These are phyloP conservation scores for Drosophila longiperda DNA, from an alignment of 2,888 invertebrate genomes.

Conservation along the genomic window DNA sequence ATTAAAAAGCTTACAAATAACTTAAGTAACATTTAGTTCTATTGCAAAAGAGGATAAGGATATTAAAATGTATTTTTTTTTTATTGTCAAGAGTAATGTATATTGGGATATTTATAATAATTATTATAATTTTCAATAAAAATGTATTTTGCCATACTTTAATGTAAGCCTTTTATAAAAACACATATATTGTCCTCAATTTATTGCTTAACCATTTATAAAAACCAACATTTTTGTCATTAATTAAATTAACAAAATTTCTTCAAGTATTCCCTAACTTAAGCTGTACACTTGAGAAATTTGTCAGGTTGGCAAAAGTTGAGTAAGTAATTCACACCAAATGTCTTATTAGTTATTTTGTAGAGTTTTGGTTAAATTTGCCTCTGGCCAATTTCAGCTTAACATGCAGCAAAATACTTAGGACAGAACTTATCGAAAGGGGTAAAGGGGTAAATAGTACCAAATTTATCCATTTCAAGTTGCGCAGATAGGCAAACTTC, in stretches of 20 bases:
- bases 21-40: not conserved
- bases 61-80: too few relatives aligned
- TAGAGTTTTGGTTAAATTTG: slow-evolving; percentile 8
- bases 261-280: not conserved
- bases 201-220: too few relatives aligned
- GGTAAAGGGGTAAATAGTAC: slow-evolving; percentile 9
- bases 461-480: slow-evolving; percentile 51
- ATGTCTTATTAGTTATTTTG: not conserved
- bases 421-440: not conserved
- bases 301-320: not conserved
- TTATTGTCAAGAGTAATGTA: not conserved
- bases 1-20: not conserved
- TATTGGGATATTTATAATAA: not conserved
- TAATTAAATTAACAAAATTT: not conserved
- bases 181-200: not conserved
- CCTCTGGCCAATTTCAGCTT: slow-evolving; percentile 12
- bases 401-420: slow-evolving; percentile 6
- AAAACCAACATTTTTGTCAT: not conserved
- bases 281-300: not conserved
- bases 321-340: not conserved
- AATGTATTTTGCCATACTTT: not conserved
- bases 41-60: not conserved
- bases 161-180: not conserved
- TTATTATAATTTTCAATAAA: not conserved
- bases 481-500: slow-evolving; percentile 52